These are phyloP conservation scores for Agrotis ipsilon DNA, from an alignment of 2,888 invertebrate species.

Conservation along the genomic window DNA sequence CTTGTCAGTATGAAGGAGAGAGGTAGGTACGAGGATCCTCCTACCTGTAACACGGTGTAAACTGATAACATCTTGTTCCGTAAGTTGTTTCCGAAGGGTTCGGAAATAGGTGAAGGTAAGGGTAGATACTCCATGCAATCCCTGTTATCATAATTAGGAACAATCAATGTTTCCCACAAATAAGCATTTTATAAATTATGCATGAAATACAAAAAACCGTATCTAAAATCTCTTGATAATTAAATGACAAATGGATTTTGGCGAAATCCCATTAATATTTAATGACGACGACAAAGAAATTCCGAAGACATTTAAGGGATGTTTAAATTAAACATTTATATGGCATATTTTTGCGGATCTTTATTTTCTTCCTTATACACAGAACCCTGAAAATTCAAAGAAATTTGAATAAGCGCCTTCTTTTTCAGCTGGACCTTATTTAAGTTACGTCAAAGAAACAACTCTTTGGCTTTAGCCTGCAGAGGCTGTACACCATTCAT, in stretches of 20 bases:
- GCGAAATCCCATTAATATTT: slow-evolving; percentile 43
- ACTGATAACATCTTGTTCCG: slow-evolving; percentile 28
- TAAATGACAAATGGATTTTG: slow-evolving; percentile 19
- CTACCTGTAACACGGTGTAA: background rate
- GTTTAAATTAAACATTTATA: slow-evolving; percentile 52
- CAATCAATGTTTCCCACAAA: slow-evolving; percentile 3
- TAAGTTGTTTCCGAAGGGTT: slow-evolving; percentile 10
- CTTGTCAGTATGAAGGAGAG: background rate
- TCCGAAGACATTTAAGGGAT: slow-evolving; percentile 41
- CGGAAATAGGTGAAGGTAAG: background rate
- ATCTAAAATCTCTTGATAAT: slow-evolving; percentile 22
- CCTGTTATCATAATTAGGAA: background rate
- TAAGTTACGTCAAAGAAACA: slow-evolving; percentile 57
- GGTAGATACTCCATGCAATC: background rate
- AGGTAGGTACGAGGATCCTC: background rate
- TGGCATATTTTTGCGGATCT: slow-evolving; percentile 25
- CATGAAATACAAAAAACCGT: slow-evolving; percentile 2
- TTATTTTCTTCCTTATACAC: slow-evolving; percentile 38
- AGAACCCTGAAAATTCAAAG: slow-evolving; percentile 49
- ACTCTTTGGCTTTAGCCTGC: slow-evolving; percentile 52
- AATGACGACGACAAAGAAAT: slow-evolving; percentile 33
- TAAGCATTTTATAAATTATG: slow-evolving; percentile 24
- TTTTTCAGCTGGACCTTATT: slow-evolving; percentile 50
- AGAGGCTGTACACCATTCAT: slow-evolving; percentile 53
- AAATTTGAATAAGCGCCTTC: slow-evolving; percentile 55